Evolutionary conservation across 2,113 vertebrate species (phyloP).

Genomic region (Boleophthalmus pectinirostris): DNA sequence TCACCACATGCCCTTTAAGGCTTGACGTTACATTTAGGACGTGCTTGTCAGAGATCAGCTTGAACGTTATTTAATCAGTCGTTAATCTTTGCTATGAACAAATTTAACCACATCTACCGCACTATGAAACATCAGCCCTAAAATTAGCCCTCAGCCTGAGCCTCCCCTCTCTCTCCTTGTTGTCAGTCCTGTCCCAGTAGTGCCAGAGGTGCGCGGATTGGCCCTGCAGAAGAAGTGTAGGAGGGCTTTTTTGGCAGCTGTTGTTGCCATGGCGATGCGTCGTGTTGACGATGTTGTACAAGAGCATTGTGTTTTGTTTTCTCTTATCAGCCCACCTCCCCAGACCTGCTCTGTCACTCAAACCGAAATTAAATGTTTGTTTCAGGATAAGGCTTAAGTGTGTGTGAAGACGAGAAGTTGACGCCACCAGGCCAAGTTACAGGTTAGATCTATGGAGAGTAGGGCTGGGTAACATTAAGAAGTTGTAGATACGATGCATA

Average conservation of each 20-base stretch:
- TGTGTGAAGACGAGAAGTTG: too few species aligned
- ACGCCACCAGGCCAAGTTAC: background rate
- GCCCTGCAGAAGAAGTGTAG: slow-evolving; percentile 24
- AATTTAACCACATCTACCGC: too few species aligned
- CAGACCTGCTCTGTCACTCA: slow-evolving; percentile 26
- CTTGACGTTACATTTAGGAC: too few species aligned
- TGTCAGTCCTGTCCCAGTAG: slow-evolving; percentile 36
- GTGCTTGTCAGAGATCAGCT: too few species aligned
- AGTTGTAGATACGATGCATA: too few species aligned
- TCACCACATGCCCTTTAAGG: too few species aligned
- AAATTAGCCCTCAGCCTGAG: slow-evolving; percentile 12
- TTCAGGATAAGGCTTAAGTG: background rate
- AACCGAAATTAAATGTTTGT: background rate
- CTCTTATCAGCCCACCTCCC: slow-evolving; percentile 20
- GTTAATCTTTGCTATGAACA: too few species aligned
- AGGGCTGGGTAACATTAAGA: too few species aligned
- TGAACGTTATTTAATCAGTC: too few species aligned
- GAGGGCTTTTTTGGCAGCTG: slow-evolving; percentile 49
- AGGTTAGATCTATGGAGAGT: background rate
- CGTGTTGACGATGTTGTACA: slow-evolving; percentile 39
- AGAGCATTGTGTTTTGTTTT: slow-evolving; percentile 33
- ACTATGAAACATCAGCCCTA: too few species aligned
- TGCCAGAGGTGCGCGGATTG: slow-evolving; percentile 37
- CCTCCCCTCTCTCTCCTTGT: slow-evolving; percentile 17
- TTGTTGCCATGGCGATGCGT: slow-evolving; percentile 62